A percentile compares a stretch with the other conserved stretches of the same genome.
phyloP scores from a whole-genome alignment of 1,140 invertebrate genomes.

The Heliconius eleuchia region DNA sequence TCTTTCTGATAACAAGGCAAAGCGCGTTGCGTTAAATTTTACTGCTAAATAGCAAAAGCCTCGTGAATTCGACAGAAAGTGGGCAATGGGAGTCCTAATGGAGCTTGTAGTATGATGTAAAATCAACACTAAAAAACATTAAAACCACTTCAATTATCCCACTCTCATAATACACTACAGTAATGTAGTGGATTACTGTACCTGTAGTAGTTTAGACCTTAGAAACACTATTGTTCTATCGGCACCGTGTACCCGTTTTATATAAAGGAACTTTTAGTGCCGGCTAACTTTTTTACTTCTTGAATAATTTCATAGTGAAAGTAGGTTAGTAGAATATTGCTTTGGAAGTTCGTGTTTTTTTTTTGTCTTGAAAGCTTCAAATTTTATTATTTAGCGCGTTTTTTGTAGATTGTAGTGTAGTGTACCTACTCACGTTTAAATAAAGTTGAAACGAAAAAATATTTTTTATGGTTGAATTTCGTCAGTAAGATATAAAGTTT shows the following conservation, averaged over 20 bases:
- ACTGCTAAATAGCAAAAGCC: too few species aligned
- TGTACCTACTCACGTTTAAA: not conserved
- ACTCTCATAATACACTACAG: not conserved
- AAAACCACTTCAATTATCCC: not conserved
- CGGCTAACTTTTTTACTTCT: conserved; percentile 8
- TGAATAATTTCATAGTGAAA: conserved; percentile 15
- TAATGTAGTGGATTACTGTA: not conserved
- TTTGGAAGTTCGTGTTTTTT: not conserved
- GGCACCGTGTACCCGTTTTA: conserved; percentile 5
- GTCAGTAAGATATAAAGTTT: too few species aligned
- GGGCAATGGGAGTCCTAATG: too few species aligned
- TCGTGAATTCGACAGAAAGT: too few species aligned
- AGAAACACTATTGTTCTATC: not conserved
- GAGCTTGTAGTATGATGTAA: not conserved
- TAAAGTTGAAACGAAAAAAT: too few species aligned
- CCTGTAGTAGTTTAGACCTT: not conserved
- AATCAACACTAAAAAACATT: not conserved
- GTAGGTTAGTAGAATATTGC: conserved; percentile 15
- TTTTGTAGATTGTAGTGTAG: not conserved
- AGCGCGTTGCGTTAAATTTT: too few species aligned
- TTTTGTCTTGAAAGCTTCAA: not conserved
- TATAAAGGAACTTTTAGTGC: conserved; percentile 14
- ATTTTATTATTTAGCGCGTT: conserved; percentile 1
- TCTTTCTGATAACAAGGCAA: too few species aligned
- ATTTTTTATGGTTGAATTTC: too few species aligned